Evolutionary conservation across 2,888 invertebrate genomes (phyloP).

Genomic region (Arrhopalites spinosus): DNA sequence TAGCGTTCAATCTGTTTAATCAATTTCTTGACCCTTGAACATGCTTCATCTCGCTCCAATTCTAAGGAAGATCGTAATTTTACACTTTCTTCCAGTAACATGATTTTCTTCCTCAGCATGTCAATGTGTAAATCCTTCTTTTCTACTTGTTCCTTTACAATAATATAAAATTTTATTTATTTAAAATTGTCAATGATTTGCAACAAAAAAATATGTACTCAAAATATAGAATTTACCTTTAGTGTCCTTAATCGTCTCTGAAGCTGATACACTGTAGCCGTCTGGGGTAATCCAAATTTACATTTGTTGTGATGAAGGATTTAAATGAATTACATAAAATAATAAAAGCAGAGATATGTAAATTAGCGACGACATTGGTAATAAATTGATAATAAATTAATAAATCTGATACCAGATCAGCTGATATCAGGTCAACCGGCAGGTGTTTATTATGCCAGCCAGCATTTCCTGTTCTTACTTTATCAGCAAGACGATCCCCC

Average conservation of each 20-base stretch:
- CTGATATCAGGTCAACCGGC: neutral
- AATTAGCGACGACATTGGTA: neutral
- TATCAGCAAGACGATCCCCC: constrained; percentile 81
- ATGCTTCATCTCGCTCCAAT: constrained; percentile 54
- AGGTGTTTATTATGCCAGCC: constrained; percentile 11
- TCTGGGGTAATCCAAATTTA: constrained; percentile 62
- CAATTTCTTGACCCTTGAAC: constrained; percentile 75
- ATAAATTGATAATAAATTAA: constrained; percentile 9
- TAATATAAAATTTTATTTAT: too few relatives aligned
- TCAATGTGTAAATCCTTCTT: constrained; percentile 90
- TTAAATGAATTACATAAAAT: neutral
- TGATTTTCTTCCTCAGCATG: constrained; percentile 82
- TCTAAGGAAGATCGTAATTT: constrained; percentile 58
- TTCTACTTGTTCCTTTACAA: constrained; percentile 90
- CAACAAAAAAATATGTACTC: too few relatives aligned
- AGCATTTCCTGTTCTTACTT: constrained; percentile 63
- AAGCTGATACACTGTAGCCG: constrained; percentile 84
- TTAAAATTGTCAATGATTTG: too few relatives aligned
- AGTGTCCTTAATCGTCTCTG: constrained; percentile 80
- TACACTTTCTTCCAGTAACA: constrained; percentile 77
- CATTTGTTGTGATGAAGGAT: neutral
- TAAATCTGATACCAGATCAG: constrained; percentile 37
- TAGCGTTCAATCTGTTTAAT: constrained; percentile 82
- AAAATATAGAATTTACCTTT: too few relatives aligned
- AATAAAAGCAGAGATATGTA: neutral